A percentile compares a stretch with the other conserved stretches of the same genome.
phyloP scores from a whole-genome alignment of 2,113 vertebrate genomes.

The Etia nguti region DNA sequence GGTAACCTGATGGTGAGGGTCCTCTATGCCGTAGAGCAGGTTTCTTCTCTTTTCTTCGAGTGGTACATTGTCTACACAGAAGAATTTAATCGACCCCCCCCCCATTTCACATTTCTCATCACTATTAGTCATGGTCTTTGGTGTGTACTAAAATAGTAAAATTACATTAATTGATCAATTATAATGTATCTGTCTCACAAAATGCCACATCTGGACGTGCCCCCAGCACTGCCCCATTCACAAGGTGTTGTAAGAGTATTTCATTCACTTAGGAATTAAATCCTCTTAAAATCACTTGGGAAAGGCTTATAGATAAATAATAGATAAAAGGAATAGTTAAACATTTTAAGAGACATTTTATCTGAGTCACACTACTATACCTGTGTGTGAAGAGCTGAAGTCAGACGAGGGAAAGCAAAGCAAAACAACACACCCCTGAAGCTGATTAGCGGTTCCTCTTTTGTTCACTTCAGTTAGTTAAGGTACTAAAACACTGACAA shows the following conservation, averaged over 20 bases:
- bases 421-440: neutral
- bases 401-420: neutral
- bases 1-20: neutral
- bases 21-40: neutral
- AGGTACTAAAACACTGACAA: neutral
- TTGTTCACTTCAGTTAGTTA: neutral
- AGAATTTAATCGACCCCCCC: neutral
- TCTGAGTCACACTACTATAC: neutral
- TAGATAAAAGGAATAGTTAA: neutral
- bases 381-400: neutral
- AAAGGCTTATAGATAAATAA: neutral
- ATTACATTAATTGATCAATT: neutral
- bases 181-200: neutral
- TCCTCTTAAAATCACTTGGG: neutral
- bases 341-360: neutral
- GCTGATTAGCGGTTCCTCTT: neutral
- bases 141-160: neutral
- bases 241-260: neutral
- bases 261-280: neutral
- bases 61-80: neutral
- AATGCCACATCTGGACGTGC: neutral
- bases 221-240: neutral
- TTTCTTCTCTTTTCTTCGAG: neutral
- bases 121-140: neutral
- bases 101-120: neutral